A percentile compares a stretch with the other conserved stretches of the same genome.
Conservation (phyloP, 2,888 invertebrate species). For the Cephus rjabovi region DNA sequence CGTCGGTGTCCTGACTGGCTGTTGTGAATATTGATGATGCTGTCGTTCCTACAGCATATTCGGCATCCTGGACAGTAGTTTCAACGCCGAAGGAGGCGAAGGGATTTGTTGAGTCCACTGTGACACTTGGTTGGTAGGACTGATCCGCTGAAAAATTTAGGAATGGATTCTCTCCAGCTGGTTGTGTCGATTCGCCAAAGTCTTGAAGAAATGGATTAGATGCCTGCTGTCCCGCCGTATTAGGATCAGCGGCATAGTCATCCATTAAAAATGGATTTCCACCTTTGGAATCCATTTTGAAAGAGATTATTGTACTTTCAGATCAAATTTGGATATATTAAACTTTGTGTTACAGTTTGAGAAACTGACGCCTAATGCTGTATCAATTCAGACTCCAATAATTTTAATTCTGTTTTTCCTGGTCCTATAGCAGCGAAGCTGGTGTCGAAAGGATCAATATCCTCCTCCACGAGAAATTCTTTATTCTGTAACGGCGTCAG, state of each 20-base stretch:
- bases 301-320: slow-evolving; percentile 18
- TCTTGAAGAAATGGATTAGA: slow-evolving; percentile 78
- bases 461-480: slow-evolving; percentile 62
- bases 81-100: slow-evolving; percentile 60
- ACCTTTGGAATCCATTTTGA: slow-evolving; percentile 71
- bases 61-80: slow-evolving; percentile 25
- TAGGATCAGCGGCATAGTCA: slow-evolving; percentile 69
- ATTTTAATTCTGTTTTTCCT: slow-evolving; percentile 81
- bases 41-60: slow-evolving; percentile 12
- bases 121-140: slow-evolving; percentile 42
- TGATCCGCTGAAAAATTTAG: slow-evolving; percentile 51
- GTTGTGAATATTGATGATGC: slow-evolving; percentile 17
- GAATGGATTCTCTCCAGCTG: slow-evolving; percentile 58
- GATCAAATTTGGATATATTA: slow-evolving; percentile 8
- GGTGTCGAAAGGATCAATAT: slow-evolving; percentile 86
- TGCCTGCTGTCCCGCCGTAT: slow-evolving; percentile 69
- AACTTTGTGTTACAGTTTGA: not conserved
- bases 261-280: slow-evolving; percentile 88
- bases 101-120: slow-evolving; percentile 62
- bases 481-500: slow-evolving; percentile 64
- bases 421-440: slow-evolving; percentile 82
- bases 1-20: not conserved
- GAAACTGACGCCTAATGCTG: slow-evolving; percentile 47
- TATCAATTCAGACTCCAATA: slow-evolving; percentile 81
- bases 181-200: slow-evolving; percentile 52